Conservation (phyloP, 2,888 invertebrate species). For the Tanaodytes sp. region DNA sequence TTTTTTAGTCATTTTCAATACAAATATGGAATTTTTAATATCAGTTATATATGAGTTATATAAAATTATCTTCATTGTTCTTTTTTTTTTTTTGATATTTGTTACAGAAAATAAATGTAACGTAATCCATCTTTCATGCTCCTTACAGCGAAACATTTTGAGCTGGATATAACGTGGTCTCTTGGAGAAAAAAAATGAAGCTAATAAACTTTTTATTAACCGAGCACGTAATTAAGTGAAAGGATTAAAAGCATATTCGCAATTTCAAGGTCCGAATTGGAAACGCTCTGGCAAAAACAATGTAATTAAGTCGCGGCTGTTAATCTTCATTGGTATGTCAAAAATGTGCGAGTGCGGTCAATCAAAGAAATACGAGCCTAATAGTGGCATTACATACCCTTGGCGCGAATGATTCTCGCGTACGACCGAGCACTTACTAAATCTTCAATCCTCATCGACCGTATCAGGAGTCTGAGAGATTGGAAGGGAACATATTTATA, state of each 20-base stretch:
- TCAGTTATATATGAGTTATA: too few relatives aligned
- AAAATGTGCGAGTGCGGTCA: constrained; percentile 26
- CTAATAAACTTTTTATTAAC: constrained; percentile 40
- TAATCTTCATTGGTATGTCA: constrained; percentile 29
- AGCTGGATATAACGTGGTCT: constrained; percentile 12
- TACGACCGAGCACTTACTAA: constrained; percentile 60
- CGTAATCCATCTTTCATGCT: constrained; percentile 12
- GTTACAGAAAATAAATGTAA: too few relatives aligned
- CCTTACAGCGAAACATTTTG: constrained; percentile 10
- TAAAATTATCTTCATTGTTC: too few relatives aligned
- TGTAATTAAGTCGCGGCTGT: constrained; percentile 30
- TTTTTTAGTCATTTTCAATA: too few relatives aligned
- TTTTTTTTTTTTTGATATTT: too few relatives aligned
- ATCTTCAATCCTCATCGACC: constrained; percentile 69
- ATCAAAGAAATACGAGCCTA: constrained; percentile 23
- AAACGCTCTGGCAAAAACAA: constrained; percentile 36
- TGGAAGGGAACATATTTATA: constrained; percentile 63
- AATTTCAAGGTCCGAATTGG: constrained; percentile 35
- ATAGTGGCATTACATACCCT: constrained; percentile 17
- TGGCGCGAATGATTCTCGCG: constrained; percentile 48
- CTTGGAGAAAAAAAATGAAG: constrained; percentile 5
- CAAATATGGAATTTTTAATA: too few relatives aligned
- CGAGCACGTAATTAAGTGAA: constrained; percentile 38
- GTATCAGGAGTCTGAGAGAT: constrained; percentile 67
- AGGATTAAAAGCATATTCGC: constrained; percentile 13